Evolutionary conservation across 2,888 invertebrate genomes (phyloP).

Genomic region (Conistra vaccinii): DNA sequence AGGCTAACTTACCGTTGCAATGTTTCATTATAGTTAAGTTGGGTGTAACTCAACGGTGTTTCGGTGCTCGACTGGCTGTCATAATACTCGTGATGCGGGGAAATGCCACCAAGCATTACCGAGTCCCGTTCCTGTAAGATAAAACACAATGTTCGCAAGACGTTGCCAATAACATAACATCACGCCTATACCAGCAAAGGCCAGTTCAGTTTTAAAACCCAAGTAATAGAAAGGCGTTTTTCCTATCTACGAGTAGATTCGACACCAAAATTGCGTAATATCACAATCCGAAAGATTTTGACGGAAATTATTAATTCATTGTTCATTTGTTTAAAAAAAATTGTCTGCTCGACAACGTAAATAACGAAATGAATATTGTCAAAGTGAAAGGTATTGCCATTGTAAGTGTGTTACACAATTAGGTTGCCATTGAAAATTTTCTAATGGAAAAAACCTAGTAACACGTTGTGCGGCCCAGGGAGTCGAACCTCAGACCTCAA

Average conservation of each 20-base stretch:
- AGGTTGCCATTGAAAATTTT: background rate
- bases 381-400: no score
- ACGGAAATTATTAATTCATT: background rate
- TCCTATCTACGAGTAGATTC: no score
- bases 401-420: no score
- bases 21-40: constrained; percentile 96
- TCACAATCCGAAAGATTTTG: background rate
- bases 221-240: background rate
- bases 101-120: constrained; percentile 95
- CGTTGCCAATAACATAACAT: background rate
- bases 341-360: background rate
- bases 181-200: background rate
- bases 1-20: constrained; percentile 90
- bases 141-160: constrained; percentile 7
- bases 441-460: background rate
- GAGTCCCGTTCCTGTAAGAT: constrained; percentile 93
- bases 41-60: constrained; percentile 95
- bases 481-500: background rate
- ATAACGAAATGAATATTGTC: no score
- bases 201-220: background rate
- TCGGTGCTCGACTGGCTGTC: constrained; percentile 95
- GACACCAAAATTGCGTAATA: no score
- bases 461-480: background rate
- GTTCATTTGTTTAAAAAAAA: background rate
- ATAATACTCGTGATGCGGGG: constrained; percentile 95